phyloP scores from a whole-genome alignment of 2,888 invertebrate species.

The Zonitis immaculata region DNA sequence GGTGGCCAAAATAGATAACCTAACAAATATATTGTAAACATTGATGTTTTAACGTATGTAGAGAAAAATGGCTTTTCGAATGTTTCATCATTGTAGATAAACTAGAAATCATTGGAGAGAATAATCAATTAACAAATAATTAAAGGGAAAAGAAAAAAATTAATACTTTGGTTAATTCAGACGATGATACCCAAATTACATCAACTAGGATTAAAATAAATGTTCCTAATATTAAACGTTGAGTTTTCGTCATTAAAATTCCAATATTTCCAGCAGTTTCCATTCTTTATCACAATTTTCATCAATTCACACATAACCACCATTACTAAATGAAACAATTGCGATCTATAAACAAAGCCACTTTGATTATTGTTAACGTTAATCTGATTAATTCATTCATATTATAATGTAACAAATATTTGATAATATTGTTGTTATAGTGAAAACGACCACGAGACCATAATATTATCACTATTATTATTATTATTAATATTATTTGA shows the following conservation, averaged over 20 bases:
- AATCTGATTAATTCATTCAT: not conserved
- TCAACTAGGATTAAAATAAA: slow-evolving; percentile 86
- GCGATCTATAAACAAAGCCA: not conserved
- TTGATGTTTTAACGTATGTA: slow-evolving; percentile 90
- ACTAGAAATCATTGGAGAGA: slow-evolving; percentile 63
- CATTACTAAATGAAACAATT: not conserved
- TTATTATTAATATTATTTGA: no score
- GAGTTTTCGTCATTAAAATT: slow-evolving; percentile 58
- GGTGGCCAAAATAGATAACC: slow-evolving; percentile 86
- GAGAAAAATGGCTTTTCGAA: slow-evolving; percentile 94
- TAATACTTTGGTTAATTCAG: slow-evolving; percentile 85
- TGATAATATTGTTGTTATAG: not conserved
- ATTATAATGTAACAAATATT: not conserved
- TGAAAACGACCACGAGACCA: not conserved
- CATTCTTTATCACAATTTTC: slow-evolving; percentile 26
- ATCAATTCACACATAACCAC: slow-evolving; percentile 4
- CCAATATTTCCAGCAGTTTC: slow-evolving; percentile 36
- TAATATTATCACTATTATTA: no score
- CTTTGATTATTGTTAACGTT: not conserved
- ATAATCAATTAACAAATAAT: not conserved
- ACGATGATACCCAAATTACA: slow-evolving; percentile 93
- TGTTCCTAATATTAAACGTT: slow-evolving; percentile 77
- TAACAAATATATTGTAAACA: slow-evolving; percentile 87
- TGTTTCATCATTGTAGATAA: slow-evolving; percentile 76
- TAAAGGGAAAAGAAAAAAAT: not conserved